A percentile compares a stretch with the other conserved stretches of the same genome.
Evolutionary conservation across 1,140 invertebrate species (phyloP).

Genomic region (Stegodyphus dumicola): DNA sequence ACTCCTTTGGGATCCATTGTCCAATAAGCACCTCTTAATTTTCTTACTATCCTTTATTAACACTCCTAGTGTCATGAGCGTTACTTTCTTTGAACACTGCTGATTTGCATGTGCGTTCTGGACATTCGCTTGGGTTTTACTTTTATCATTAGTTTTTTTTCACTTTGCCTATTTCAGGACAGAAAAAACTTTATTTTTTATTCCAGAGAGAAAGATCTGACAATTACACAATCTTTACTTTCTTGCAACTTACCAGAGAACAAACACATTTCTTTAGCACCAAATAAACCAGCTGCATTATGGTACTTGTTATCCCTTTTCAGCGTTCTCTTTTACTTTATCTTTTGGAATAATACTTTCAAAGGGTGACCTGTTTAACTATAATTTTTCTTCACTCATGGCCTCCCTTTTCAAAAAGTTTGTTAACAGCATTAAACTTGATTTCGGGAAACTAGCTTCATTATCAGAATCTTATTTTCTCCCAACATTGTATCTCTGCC

Average conservation of each 20-base stretch:
- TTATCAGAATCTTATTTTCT: not conserved
- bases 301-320: not conserved
- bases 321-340: not conserved
- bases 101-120: not conserved
- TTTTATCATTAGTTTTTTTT: not conserved
- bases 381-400: not conserved
- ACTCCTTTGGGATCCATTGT: not conserved
- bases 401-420: not conserved
- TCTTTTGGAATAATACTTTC: not conserved
- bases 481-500: not conserved
- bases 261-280: not conserved
- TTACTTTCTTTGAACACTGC: not conserved
- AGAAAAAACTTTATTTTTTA: not conserved
- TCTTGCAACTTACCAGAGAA: not conserved
- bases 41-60: not conserved
- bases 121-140: not conserved
- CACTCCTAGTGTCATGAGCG: not conserved
- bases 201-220: not conserved
- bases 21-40: not conserved
- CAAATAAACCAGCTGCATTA: not conserved
- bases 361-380: not conserved
- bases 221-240: not conserved
- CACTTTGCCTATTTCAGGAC: not conserved
- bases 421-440: not conserved
- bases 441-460: not conserved